These are phyloP conservation scores for Apamea anceps DNA, from an alignment of 2,888 invertebrate genomes.

Conservation along the genomic window DNA sequence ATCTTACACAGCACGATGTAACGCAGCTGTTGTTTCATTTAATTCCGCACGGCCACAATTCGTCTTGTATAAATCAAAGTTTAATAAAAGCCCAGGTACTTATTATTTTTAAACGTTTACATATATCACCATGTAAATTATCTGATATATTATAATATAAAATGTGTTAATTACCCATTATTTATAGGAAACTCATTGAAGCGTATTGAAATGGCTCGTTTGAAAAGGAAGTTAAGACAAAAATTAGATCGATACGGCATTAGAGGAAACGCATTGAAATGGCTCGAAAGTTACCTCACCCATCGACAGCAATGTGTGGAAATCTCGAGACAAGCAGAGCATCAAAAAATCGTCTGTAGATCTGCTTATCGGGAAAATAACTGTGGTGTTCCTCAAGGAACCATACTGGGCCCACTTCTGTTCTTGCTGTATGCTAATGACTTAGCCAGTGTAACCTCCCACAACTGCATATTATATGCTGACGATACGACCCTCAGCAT, in stretches of 20 bases:
- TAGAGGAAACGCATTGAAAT: not conserved
- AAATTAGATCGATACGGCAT: not conserved
- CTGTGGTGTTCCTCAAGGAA: not conserved
- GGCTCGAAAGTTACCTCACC: not conserved
- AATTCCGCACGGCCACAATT: not conserved
- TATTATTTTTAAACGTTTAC: conserved; percentile 1
- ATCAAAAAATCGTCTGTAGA: not conserved
- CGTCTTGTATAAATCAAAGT: not conserved
- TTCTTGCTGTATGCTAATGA: not conserved
- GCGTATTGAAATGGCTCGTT: not conserved
- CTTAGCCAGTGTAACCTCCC: not conserved
- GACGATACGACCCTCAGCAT: no score
- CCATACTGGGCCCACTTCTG: not conserved
- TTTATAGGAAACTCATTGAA: not conserved
- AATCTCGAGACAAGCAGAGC: not conserved
- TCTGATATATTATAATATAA: not conserved
- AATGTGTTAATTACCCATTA: not conserved
- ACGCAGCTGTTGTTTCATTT: conserved; percentile 4
- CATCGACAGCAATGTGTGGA: not conserved
- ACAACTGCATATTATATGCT: no score
- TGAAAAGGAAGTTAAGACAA: not conserved
- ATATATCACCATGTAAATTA: not conserved
- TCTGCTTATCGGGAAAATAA: not conserved
- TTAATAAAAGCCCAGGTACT: not conserved
- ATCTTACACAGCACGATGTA: not conserved